phyloP scores from a whole-genome alignment of 2,113 vertebrate genomes.

The Empidonax alnorum region DNA sequence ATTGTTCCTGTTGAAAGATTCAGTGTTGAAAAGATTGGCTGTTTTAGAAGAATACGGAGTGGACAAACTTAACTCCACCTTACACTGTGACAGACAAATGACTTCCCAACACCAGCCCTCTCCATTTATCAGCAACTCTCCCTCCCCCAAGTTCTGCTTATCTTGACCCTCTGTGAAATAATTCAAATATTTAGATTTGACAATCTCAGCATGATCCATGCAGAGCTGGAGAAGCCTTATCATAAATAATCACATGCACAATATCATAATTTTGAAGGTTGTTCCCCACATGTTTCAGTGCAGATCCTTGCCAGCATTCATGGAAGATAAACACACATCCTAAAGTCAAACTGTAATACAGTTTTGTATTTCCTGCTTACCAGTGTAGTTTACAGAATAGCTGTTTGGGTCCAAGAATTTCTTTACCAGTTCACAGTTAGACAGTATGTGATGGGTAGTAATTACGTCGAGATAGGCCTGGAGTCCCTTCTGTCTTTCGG shows the following conservation, averaged over 20 bases:
- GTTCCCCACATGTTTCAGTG: not conserved
- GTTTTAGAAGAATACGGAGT: not conserved
- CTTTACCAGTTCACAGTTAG: slow-evolving; percentile 88
- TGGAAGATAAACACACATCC: not conserved
- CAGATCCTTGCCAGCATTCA: not conserved
- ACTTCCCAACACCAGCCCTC: not conserved
- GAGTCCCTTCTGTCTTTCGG: slow-evolving; percentile 94
- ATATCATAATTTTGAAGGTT: not conserved
- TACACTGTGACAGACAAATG: not conserved
- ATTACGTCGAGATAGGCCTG: slow-evolving; percentile 94
- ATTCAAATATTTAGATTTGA: not conserved
- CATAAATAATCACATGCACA: not conserved
- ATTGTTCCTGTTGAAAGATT: not conserved
- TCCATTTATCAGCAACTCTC: not conserved
- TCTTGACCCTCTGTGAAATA: not conserved
- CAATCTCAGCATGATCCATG: not conserved
- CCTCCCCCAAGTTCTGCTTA: not conserved
- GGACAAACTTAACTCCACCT: not conserved
- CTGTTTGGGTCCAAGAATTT: slow-evolving; percentile 95
- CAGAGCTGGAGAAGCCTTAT: not conserved
- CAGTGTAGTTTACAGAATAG: slow-evolving; percentile 94
- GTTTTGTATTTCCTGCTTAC: slow-evolving; percentile 68
- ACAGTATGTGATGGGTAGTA: slow-evolving; percentile 90
- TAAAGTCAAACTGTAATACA: not conserved
- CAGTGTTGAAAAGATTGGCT: not conserved